These are phyloP conservation scores for Gopherus flavomarginatus DNA, from an alignment of 2,113 vertebrate genomes.

Conservation along the genomic window DNA sequence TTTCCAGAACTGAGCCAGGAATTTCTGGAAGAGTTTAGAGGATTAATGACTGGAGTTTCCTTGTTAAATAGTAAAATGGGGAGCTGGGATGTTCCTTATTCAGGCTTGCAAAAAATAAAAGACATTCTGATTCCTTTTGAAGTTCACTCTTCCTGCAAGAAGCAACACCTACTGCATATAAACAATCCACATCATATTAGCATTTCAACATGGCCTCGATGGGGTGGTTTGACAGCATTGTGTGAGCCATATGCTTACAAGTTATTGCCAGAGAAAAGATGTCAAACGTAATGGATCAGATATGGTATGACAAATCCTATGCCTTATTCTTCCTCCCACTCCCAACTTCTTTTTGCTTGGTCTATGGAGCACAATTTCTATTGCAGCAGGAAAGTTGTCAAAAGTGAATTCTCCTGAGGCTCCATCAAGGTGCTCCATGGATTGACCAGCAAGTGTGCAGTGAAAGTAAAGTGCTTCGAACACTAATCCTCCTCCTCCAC, in stretches of 20 bases:
- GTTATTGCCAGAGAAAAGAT: not conserved
- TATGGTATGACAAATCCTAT: not conserved
- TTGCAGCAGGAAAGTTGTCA: not conserved
- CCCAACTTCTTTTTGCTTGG: not conserved
- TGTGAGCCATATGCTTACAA: rapidly evolving
- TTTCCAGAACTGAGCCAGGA: not conserved
- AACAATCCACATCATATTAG: not conserved
- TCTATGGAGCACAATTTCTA: not conserved
- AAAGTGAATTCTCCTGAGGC: not conserved
- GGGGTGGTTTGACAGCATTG: not conserved
- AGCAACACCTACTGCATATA: not conserved
- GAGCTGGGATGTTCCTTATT: not conserved
- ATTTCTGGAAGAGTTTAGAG: not conserved
- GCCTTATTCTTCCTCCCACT: not conserved
- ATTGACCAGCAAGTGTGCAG: not conserved
- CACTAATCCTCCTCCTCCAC: not conserved
- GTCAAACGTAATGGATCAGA: not conserved
- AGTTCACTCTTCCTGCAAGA: not conserved
- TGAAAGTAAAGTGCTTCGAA: too few relatives aligned
- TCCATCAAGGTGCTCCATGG: not conserved
- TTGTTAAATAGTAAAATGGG: not conserved
- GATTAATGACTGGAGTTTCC: not conserved
- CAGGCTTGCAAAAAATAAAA: not conserved
- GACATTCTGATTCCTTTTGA: not conserved
- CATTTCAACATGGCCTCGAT: not conserved